phyloP scores from a whole-genome alignment of 2,797 vertebrate genomes.

The Prionace glauca region DNA sequence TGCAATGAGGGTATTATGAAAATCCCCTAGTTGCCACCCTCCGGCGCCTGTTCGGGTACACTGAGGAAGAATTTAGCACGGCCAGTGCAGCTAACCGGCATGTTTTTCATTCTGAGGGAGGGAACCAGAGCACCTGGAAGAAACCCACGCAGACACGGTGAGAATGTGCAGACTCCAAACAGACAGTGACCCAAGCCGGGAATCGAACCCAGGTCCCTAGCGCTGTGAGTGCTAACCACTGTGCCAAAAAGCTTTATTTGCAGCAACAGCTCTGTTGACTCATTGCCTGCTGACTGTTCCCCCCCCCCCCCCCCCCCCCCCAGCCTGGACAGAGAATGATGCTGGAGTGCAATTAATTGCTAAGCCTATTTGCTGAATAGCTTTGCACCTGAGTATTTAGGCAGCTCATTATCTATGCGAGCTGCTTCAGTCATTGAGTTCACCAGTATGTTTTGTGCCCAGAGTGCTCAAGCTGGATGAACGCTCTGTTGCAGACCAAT shows the following conservation, averaged over 20 bases:
- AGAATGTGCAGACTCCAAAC: no score
- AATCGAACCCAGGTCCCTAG: no score
- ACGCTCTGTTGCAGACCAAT: neutral
- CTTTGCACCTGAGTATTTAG: neutral
- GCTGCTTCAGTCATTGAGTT: neutral
- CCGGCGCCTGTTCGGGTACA: no score
- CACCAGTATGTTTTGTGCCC: neutral
- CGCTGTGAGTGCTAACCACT: no score
- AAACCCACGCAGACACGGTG: no score
- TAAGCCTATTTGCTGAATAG: neutral
- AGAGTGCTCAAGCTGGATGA: neutral
- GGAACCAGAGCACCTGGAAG: no score
- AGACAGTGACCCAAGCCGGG: no score
- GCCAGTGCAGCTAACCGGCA: no score
- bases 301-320: neutral
- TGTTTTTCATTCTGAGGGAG: no score
- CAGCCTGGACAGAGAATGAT: neutral
- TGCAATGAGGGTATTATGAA: no score
- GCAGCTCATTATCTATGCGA: neutral
- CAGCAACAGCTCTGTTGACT: neutral
- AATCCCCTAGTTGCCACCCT: no score
- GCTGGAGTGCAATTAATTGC: neutral
- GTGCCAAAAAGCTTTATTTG: neutral
- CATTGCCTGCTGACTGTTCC: neutral
- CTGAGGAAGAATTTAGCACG: no score